Evolutionary conservation across 2,113 vertebrate species (phyloP).

Genomic region (Cololabis saira): DNA sequence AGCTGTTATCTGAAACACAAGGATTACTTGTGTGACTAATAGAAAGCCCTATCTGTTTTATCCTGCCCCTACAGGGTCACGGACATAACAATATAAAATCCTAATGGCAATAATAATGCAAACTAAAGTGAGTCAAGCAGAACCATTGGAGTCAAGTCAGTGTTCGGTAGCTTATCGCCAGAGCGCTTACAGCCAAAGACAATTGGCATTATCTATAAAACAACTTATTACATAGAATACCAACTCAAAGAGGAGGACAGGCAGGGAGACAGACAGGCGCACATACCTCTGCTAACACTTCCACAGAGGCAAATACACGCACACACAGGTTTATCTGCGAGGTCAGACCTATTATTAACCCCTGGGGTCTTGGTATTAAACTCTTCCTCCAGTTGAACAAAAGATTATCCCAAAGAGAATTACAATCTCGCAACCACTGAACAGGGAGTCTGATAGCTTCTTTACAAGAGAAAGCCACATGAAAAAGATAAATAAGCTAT

Average conservation of each 20-base stretch:
- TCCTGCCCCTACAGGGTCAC: constrained; percentile 7
- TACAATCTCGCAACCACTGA: constrained; percentile 55
- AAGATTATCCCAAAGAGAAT: constrained; percentile 66
- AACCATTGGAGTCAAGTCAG: constrained; percentile 63
- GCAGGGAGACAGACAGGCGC: neutral
- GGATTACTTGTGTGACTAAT: no score
- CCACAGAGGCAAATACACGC: constrained; percentile 31
- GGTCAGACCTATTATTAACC: constrained; percentile 80
- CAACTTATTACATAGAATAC: constrained; percentile 65
- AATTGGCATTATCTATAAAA: constrained; percentile 69
- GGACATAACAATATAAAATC: constrained; percentile 51
- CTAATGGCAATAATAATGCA: constrained; percentile 58
- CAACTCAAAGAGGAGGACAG: constrained; percentile 31
- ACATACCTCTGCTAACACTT: constrained; percentile 45
- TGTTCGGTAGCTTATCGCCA: constrained; percentile 62
- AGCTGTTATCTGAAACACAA: constrained; percentile 46
- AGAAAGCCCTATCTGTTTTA: constrained; percentile 30
- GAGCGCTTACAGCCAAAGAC: constrained; percentile 59
- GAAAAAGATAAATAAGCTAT: constrained; percentile 69
- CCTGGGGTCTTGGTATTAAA: constrained; percentile 60
- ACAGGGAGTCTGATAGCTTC: constrained; percentile 51
- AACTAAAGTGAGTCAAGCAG: constrained; percentile 38
- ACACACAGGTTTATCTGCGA: constrained; percentile 66
- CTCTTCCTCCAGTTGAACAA: constrained; percentile 59
- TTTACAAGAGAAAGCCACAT: constrained; percentile 63